phyloP scores from a whole-genome alignment of 2,797 vertebrate genomes.

The Tolypeutes matacus region DNA sequence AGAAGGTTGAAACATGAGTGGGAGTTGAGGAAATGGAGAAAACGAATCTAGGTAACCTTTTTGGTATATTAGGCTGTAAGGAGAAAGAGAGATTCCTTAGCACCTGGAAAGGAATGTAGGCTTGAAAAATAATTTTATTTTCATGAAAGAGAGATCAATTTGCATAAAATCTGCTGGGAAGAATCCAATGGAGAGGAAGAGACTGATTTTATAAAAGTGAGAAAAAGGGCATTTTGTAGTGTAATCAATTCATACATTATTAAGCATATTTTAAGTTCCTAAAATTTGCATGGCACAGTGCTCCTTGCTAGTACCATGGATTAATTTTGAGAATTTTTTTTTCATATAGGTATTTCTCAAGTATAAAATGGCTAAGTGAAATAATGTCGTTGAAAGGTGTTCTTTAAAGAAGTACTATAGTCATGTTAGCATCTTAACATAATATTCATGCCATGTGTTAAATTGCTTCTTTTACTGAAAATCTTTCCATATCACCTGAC shows the following conservation, averaged over 20 bases:
- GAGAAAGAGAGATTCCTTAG: neutral
- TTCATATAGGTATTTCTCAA: neutral
- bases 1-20: neutral
- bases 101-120: neutral
- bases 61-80: neutral
- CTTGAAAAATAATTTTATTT: slow-evolving; percentile 44
- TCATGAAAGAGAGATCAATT: neutral
- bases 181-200: neutral
- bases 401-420: neutral
- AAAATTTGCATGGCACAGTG: neutral
- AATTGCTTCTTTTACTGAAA: slow-evolving; percentile 13
- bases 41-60: neutral
- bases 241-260: neutral
- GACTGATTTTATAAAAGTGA: neutral
- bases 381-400: neutral
- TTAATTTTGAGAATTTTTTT: neutral
- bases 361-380: neutral
- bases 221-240: neutral
- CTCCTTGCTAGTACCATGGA: neutral
- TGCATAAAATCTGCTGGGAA: neutral
- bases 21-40: neutral
- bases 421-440: neutral
- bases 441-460: neutral
- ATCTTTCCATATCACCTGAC: neutral
- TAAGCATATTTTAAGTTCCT: neutral